Base-by-base conservation (phyloP, 1,140 invertebrate genomes). In the Dendroctonus valens region DNA sequence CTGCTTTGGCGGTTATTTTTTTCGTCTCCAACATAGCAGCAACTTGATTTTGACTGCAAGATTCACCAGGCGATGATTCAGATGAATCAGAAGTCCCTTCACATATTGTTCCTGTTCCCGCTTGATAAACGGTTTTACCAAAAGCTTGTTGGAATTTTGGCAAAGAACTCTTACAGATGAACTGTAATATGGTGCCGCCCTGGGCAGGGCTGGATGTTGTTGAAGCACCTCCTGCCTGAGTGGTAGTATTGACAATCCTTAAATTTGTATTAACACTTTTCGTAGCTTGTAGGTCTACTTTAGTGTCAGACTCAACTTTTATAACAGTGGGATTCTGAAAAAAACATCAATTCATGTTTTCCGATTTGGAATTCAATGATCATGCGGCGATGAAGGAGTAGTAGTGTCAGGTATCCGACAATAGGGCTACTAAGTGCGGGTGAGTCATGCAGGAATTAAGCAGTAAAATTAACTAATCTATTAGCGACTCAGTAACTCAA, bases 111-210 rank as follows among this genome's bases (percentile, higher is more conserved):
- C 54, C 58, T 14, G 48, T 69, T 37, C 67, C 73, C 63, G 69
- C 69, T 77, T 85, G 82, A 74, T 81, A 84, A 39, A 82, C 80
- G 46, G 82, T 80, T 77, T 89, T 90, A 6, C 89, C 87, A 75
- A 91, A 91, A 4, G 87, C 89, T 77, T 91, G 89, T 72, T 90
- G 89, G 76, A 91, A 91, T 76, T 91, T 90, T 4, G 89, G 89
- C 65, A 91, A 67, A 12, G 82, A 79, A 50, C 82, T 82, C 77
- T 85, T 85, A 72, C 83, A 85, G 51, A 85, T 81, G 74, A 85
- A 84, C 62, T 78, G 77, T 11, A 78, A 71, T 55, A 78, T 77
- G 12, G 75, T 75, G 66, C 72, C 72, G 48, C 72, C 73, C 52
- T 70, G 69, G 8, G 64, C 65, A 15, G 74, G 59, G 9, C 53